phyloP scores from a whole-genome alignment of 64 coral and sea anemone genomes.

The Astreopora myriophthalma region DNA sequence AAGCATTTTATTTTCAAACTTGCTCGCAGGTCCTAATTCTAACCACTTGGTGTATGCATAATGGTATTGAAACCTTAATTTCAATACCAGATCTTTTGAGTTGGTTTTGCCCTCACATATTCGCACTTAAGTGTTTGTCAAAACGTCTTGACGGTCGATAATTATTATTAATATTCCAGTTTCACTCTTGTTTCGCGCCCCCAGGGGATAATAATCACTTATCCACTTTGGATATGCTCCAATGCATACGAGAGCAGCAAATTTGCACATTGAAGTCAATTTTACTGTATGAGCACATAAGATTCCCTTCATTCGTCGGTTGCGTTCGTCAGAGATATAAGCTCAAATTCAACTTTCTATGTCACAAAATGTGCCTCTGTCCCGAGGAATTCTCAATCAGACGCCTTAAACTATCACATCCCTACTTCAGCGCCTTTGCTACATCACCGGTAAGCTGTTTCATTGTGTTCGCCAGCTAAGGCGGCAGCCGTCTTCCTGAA shows the following conservation, averaged over 20 bases:
- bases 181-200: not conserved
- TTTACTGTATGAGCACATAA: not conserved
- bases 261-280: not conserved
- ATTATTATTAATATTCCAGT: not conserved
- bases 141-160: too few relatives aligned
- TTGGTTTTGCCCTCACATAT: too few relatives aligned
- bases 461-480: too few relatives aligned
- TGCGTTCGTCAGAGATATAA: not conserved
- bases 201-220: not conserved
- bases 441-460: slow-evolving; percentile 56
- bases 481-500: not conserved
- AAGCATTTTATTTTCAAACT: too few relatives aligned
- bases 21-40: too few relatives aligned
- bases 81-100: too few relatives aligned
- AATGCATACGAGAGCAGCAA: not conserved
- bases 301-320: not conserved
- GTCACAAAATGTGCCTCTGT: slow-evolving; percentile 31
- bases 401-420: not conserved
- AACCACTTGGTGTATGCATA: too few relatives aligned
- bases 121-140: too few relatives aligned
- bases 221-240: not conserved
- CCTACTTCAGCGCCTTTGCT: slow-evolving; percentile 24
- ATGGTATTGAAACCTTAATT: too few relatives aligned
- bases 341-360: not conserved
- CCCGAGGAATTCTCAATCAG: slow-evolving; percentile 13